Conservation (phyloP, 1,140 invertebrate genomes). For the Caerostris darwini region DNA sequence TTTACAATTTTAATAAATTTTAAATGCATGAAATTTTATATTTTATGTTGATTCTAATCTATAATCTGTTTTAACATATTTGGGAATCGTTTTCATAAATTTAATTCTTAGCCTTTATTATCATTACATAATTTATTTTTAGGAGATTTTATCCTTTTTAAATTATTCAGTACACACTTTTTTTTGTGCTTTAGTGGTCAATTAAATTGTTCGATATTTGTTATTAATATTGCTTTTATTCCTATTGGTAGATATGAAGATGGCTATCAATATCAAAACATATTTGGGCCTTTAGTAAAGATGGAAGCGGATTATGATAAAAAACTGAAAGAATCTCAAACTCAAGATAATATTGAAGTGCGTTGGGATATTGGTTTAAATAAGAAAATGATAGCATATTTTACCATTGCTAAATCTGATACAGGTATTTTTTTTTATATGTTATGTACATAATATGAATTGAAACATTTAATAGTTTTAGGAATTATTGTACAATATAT, state of each 20-base stretch:
- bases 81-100: no score
- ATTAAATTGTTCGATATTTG: no score
- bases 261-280: conserved; percentile 99
- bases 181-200: no score
- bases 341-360: conserved; percentile 98
- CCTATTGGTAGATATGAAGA: conserved; percentile 91
- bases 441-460: not conserved
- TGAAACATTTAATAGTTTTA: not conserved
- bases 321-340: conserved; percentile 98
- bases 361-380: conserved; percentile 99
- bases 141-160: not conserved
- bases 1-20: no score
- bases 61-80: no score
- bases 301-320: conserved; percentile 99
- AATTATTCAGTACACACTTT: no score
- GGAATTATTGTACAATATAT: not conserved
- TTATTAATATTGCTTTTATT: not conserved
- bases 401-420: conserved; percentile 98
- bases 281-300: conserved; percentile 98
- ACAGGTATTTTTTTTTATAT: conserved; percentile 84
- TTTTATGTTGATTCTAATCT: no score
- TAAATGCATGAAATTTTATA: no score
- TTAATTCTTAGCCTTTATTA: no score
- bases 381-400: conserved; percentile 98
- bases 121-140: not conserved